A percentile compares a stretch with the other conserved stretches of the same genome.
Evolutionary conservation across 2,888 invertebrate genomes (phyloP).

Genomic region (Xestia c-nigrum): DNA sequence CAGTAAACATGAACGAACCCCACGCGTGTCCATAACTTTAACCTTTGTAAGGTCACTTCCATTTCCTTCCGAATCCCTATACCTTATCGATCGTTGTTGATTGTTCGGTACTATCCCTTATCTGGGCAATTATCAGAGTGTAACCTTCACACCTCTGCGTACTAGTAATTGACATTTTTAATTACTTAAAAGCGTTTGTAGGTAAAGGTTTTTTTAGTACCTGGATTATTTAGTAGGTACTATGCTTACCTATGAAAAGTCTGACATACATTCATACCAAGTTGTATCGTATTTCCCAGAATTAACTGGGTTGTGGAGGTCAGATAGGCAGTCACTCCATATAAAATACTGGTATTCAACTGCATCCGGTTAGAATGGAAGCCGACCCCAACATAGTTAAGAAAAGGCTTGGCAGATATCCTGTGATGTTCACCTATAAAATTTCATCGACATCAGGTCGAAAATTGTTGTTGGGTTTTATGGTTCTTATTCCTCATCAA

Average conservation of each 20-base stretch:
- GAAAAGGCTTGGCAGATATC: too few relatives aligned
- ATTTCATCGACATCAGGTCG: background rate
- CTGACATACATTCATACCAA: too few relatives aligned
- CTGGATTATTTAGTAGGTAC: background rate
- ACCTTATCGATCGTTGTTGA: conserved; percentile 12
- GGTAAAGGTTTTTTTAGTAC: conserved; percentile 7
- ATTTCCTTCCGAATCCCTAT: background rate
- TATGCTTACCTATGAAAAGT: background rate
- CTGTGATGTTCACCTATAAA: background rate
- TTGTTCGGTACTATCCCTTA: background rate
- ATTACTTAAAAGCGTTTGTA: conserved; percentile 29
- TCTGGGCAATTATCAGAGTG: background rate
- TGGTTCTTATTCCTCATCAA: too few relatives aligned
- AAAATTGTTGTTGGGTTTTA: background rate
- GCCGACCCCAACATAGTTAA: too few relatives aligned
- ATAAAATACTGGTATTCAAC: too few relatives aligned
- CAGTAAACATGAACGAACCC: conserved; percentile 38
- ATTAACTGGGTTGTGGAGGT: too few relatives aligned
- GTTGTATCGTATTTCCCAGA: too few relatives aligned
- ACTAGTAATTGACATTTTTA: conserved; percentile 31
- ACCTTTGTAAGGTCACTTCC: conserved; percentile 19
- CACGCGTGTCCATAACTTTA: conserved; percentile 50
- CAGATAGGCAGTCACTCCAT: too few relatives aligned
- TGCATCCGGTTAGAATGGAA: too few relatives aligned
- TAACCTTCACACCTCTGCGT: conserved; percentile 15